Base-by-base conservation (phyloP, 2,797 vertebrate genomes). In the Lutjanus argentimaculatus region DNA sequence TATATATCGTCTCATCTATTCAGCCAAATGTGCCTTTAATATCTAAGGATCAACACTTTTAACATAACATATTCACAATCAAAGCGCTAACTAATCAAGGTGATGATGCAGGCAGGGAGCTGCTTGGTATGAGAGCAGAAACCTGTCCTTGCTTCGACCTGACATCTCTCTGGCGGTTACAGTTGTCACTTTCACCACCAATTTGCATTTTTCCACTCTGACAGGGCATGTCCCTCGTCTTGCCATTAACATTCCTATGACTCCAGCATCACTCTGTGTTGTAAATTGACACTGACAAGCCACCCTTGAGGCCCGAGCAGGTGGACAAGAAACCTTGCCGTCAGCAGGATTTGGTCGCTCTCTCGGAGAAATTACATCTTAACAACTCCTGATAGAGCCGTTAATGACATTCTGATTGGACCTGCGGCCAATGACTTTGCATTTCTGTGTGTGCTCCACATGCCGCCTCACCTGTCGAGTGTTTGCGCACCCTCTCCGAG, bases 401-500 rank as follows among this genome's bases (percentile, higher is more conserved):
- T 56, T 36, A 49, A 57, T 30, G 30, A 14, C 9, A 2, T 40
- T 74, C 7, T 45, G 52, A 61, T 51, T 52, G 4, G 7, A 21
- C 46, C 0, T 9, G n/a, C 7, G 2, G 63, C 16, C 15, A 3
- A 8, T 43, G 42, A 55, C 11, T 42, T 15, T n/a, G 11, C 8
- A 21, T 58, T 53, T 57, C 14, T 61, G 17, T 62, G 46, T 48
- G 58, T 43, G 62, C 46, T 67, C 15, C 11, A 40, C 21, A 0
- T 9, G 12, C 2, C 12, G 22, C 72, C 95, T 92, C 73, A 98
- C 97, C 97, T 94, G 97, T 98, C 0, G 97, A 98, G 89, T 97
- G 97, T 85, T 98, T 98, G 90, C 97, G 96, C 0, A 96, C 96
- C 84, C 97, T 96, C 91, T 97, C 97, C 0, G 95, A 95, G 81